Percentiles rank a stretch among this genome's conserved stretches.
phyloP scores from a whole-genome alignment of 2,113 vertebrate species.

The Beaufortia kweichowensis region DNA sequence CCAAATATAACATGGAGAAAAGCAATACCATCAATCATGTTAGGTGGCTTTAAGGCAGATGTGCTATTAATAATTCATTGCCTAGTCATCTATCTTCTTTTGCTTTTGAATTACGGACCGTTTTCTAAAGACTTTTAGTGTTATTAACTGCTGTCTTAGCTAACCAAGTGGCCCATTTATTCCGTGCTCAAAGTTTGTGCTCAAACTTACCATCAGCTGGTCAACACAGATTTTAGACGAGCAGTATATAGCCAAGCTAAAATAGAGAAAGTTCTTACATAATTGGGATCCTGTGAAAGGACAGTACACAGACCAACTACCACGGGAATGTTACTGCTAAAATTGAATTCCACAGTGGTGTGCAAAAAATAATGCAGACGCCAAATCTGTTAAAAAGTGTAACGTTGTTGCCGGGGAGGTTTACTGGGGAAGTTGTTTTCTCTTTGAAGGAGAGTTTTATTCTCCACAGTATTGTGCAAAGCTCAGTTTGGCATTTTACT shows the following conservation, averaged over 20 bases:
- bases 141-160: neutral
- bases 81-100: neutral
- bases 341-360: conserved; percentile 31
- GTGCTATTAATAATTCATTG: neutral
- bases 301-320: conserved; percentile 9
- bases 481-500: neutral
- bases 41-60: neutral
- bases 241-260: conserved; percentile 2
- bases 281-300: conserved; percentile 25
- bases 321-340: conserved; percentile 23
- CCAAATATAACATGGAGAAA: too few species aligned
- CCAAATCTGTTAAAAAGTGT: conserved; percentile 11
- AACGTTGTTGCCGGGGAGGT: conserved; percentile 11
- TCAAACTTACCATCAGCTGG: neutral
- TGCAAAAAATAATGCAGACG: conserved; percentile 31
- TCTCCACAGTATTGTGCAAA: neutral
- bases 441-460: neutral
- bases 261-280: conserved; percentile 12
- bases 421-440: conserved; percentile 8
- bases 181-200: neutral
- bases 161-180: neutral
- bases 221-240: neutral
- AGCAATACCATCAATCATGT: neutral
- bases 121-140: neutral
- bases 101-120: neutral